A percentile compares a stretch with the other conserved stretches of the same genome.
Conservation (phyloP, 2,888 invertebrate genomes). For the Griposia aprilina region DNA sequence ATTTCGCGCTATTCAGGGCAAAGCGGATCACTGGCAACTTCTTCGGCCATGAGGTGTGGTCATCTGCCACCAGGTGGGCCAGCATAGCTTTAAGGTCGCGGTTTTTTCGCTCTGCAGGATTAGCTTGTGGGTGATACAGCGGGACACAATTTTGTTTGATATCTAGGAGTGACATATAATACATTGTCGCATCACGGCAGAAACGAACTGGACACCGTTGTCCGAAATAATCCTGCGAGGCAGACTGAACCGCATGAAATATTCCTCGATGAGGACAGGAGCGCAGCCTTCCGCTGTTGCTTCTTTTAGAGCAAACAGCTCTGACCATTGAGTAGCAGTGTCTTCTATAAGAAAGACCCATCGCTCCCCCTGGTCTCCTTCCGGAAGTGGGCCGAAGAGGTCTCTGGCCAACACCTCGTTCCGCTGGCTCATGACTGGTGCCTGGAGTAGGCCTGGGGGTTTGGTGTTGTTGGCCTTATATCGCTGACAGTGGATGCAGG, state of each 20-base stretch:
- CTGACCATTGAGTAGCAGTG: not conserved
- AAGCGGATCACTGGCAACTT: slow-evolving; percentile 23
- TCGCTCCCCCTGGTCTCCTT: not conserved
- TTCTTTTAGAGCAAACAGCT: too few relatives aligned
- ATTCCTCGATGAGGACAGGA: too few relatives aligned
- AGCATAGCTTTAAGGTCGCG: slow-evolving; percentile 14
- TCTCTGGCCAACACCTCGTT: not conserved
- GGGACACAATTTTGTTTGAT: slow-evolving; percentile 18
- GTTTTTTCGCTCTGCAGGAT: slow-evolving; percentile 11
- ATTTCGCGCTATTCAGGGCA: slow-evolving; percentile 14
- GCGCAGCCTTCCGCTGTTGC: too few relatives aligned
- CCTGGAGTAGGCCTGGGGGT: not conserved
- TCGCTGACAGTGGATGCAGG: too few relatives aligned
- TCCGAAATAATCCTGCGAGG: too few relatives aligned
- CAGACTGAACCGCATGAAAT: too few relatives aligned
- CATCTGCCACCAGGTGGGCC: slow-evolving; percentile 11
- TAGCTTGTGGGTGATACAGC: slow-evolving; percentile 1
- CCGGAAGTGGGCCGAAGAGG: not conserved
- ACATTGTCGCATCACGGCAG: too few relatives aligned
- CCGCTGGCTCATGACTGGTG: slow-evolving; percentile 5
- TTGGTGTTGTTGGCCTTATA: slow-evolving; percentile 4
- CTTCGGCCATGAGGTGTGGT: slow-evolving; percentile 16
- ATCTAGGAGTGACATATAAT: too few relatives aligned
- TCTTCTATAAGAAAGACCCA: slow-evolving; percentile 10
- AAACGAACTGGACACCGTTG: slow-evolving; percentile 5